phyloP scores from a whole-genome alignment of 1,140 invertebrate genomes.

The Oscheius sp. region DNA sequence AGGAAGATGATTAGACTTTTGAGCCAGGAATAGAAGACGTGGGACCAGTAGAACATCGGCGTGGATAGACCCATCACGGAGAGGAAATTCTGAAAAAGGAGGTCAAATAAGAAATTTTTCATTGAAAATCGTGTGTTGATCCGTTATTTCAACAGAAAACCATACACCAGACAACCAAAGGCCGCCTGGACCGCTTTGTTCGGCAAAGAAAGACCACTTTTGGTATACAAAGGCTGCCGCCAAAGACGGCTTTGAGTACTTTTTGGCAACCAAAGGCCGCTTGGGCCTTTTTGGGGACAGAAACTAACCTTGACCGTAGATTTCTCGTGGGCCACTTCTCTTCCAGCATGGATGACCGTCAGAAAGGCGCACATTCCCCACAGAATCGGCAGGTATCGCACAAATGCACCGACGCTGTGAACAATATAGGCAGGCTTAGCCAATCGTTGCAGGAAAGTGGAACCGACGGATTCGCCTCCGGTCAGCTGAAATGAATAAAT shows the following conservation, averaged over 20 bases:
- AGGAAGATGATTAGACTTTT: slow-evolving; percentile 18
- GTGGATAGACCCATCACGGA: slow-evolving; percentile 24
- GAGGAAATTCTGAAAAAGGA: neutral
- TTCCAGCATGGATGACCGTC: slow-evolving; percentile 17
- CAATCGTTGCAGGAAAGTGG: neutral
- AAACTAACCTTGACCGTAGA: slow-evolving; percentile 4
- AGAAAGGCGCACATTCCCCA: slow-evolving; percentile 22
- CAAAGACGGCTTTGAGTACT: too few relatives aligned
- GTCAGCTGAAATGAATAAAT: neutral
- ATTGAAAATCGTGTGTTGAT: too few relatives aligned
- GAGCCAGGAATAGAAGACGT: slow-evolving; percentile 16
- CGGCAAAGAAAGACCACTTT: too few relatives aligned
- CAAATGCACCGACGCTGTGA: neutral
- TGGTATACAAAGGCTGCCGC: too few relatives aligned
- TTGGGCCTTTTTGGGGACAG: too few relatives aligned
- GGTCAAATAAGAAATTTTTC: neutral
- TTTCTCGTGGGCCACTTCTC: slow-evolving; percentile 27
- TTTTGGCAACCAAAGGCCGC: too few relatives aligned
- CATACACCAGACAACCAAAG: too few relatives aligned
- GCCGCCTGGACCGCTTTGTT: too few relatives aligned
- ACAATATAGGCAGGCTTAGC: slow-evolving; percentile 6
- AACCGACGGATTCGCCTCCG: neutral
- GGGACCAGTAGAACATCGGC: slow-evolving; percentile 23
- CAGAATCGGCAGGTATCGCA: slow-evolving; percentile 14
- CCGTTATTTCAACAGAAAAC: too few relatives aligned